Evolutionary conservation across 2,888 invertebrate genomes (phyloP), one percentile per base, ranked within the genome.

Genomic region (Augochlorella aurata): DNA sequence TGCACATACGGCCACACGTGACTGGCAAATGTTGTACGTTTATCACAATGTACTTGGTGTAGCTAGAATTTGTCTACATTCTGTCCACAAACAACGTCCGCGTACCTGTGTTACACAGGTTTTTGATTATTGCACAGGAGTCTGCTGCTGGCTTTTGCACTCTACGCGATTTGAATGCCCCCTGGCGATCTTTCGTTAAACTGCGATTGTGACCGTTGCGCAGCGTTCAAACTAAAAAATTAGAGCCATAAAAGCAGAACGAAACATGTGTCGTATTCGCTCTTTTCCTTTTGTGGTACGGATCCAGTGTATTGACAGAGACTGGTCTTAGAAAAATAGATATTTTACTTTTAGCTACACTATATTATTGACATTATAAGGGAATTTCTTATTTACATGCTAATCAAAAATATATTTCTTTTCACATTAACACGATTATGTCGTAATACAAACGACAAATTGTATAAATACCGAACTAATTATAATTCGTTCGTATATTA

Each of bases 171-270:
- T 29, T 69, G 29, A n/a, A 65, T 81, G 76, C 63, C 74, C 12
- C 63, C 76, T 65, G 12, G 45, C 76, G 80, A 58, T 12, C 18
- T 54, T 49, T 14, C 54, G 71, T 12, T 18, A 16, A 83, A 83
- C 74, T 58, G 54, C 3, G 58, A 2, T 5, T 16, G 12, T 54
- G 71, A 77, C 76, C 78, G 83, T 85, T 83, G 76, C 63, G 71
- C 77, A 81, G 29, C 54, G 68, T 81, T 80, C 72, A 68, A 83
- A 81, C 80, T 78, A 67, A 81, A 83, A 85, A 79, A 78, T 85
- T 67, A 83, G 73, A 63, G 49, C 78, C 78, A 77, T 83, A 83
- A 85, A 83, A 83, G 71, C 66, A 74, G 77, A 84, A 73, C 74
- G 68, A 68, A 67, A 47, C 52, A 58, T 18, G 7, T 3, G 18